Base-by-base conservation (phyloP, 2,888 invertebrate species). In the Acrocyrtus sp. region DNA sequence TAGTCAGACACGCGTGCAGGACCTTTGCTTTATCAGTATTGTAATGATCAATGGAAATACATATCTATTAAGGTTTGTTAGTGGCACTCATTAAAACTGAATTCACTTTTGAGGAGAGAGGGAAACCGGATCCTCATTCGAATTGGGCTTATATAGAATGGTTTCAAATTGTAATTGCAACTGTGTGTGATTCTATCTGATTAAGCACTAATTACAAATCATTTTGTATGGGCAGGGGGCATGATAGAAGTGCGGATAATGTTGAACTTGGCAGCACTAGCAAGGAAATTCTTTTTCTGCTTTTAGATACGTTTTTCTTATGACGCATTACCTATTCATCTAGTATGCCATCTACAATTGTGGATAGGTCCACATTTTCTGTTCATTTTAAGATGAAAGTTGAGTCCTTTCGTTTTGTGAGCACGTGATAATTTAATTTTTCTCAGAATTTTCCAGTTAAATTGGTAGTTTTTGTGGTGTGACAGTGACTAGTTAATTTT, bases 1-100 rank as follows among this genome's bases (percentile, higher is more conserved):
- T 34, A 34, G 34, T 34, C 34, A 34, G 34, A 34, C 34, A 34
- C 34, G 34, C 34, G 34, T 34, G n/a, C n/a, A 34, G 34, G 34
- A 12, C n/a, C n/a, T n/a, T 34, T 34, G 34, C 34, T 34, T n/a
- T 5, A 34, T 34, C 34, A 34, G 6, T n/a, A n/a, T n/a, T n/a
- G n/a, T n/a, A n/a, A n/a, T 34, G 34, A 34, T 34, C 34, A 34
- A 34, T 34, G 12, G 34, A 34, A 34, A 34, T 5, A n/a, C n/a
- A 12, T 34, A 34, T 34, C 15, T 27, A 51, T 51, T 51, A 51
- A 27, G 27, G 26, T 27, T 26, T 51, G 27, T 27, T 51, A 51
- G 27, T 19, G 27, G 12, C 51, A 51, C 17, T 51, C 51, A 51
- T 51, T 51, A 51, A 27, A 51, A n/a, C n/a, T n/a, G n/a, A n/a